These are phyloP conservation scores for Poeciliopsis turrubarensis DNA, from an alignment of 2,113 vertebrate species.

Conservation along the genomic window DNA sequence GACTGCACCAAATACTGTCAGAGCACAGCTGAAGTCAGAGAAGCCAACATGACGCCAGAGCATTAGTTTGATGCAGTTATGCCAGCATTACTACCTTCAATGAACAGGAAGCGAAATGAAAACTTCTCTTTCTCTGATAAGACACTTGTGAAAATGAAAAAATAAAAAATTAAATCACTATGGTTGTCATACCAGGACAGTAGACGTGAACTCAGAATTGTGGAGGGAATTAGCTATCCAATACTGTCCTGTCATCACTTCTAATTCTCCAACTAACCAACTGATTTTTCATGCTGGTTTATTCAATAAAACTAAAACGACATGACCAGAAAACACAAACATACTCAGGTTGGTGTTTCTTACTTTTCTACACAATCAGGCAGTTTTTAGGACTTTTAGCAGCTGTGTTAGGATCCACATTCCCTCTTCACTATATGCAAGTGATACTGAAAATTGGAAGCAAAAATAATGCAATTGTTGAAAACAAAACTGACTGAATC, in stretches of 20 bases:
- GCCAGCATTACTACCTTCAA: constrained; percentile 4
- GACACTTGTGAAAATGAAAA: not conserved
- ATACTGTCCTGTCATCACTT: not conserved
- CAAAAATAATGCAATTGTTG: not conserved
- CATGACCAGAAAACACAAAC: not conserved
- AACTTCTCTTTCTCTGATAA: constrained; percentile 3
- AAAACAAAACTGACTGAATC: not conserved
- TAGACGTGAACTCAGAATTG: not conserved
- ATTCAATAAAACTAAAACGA: not conserved
- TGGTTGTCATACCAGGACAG: not conserved
- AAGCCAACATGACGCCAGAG: not conserved
- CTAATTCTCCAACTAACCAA: not conserved
- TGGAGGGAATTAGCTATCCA: not conserved
- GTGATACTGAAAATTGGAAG: too few relatives aligned
- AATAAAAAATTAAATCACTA: not conserved
- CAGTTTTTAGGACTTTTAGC: too few relatives aligned
- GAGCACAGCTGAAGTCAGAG: not conserved
- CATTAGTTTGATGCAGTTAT: not conserved
- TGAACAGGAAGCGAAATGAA: not conserved
- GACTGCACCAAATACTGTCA: not conserved
- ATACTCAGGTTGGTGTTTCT: not conserved
- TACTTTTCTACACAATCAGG: not conserved
- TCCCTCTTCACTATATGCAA: too few relatives aligned
- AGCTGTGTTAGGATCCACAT: too few relatives aligned
- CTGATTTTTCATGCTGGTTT: not conserved